Evolutionary conservation across 53 echinoderm and acorn worm genomes (phyloP), one percentile per base, ranked within the genome.

Genomic region (Astropecten irregularis): DNA sequence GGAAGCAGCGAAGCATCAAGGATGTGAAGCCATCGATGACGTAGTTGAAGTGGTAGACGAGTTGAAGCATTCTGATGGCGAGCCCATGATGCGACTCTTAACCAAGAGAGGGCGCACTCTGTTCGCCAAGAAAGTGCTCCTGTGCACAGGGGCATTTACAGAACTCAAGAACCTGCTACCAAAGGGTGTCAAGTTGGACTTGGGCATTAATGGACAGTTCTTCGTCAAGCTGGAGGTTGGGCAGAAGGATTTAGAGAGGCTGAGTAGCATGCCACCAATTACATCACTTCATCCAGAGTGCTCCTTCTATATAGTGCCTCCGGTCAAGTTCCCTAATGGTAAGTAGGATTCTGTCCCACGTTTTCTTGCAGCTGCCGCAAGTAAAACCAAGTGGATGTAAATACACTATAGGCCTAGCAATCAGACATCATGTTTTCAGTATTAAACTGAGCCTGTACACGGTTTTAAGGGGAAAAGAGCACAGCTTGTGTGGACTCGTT

Each of bases 261-360:
- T 88, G 33, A 35, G 42, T n/a, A 22, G 49, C 0, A 89, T 89
- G 89, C 89, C 89, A 0, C 40, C 74, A n/a, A 40, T 58, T 11
- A 5, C 37, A 4, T 82, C 63, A 15, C 36, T 38, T 42, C 20
- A 31, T 28, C 28, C 26, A 0, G n/a, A 40, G 47, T 46, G 40
- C 13, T 14, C 68, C 16, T 66, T 46, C 23, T 92, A 92, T 47
- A 54, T 68, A 19, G 57, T 89, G 20, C 89, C 92, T 20, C 88
- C 92, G 26, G 76, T 92, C 10, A 82, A 68, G 20, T 89, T 89
- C 60, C 92, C 92, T 4, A 81, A 92, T 62, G 92, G 92, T 89
- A 86, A 81, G 81, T n/a, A 26, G 29, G 6, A 16, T 14, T 3
- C 15, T 63, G 23, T n/a, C n/a, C n/a, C n/a, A n/a, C n/a, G n/a